Conservation (phyloP, 2,113 vertebrate genomes). For the Podarcis cretensis region DNA sequence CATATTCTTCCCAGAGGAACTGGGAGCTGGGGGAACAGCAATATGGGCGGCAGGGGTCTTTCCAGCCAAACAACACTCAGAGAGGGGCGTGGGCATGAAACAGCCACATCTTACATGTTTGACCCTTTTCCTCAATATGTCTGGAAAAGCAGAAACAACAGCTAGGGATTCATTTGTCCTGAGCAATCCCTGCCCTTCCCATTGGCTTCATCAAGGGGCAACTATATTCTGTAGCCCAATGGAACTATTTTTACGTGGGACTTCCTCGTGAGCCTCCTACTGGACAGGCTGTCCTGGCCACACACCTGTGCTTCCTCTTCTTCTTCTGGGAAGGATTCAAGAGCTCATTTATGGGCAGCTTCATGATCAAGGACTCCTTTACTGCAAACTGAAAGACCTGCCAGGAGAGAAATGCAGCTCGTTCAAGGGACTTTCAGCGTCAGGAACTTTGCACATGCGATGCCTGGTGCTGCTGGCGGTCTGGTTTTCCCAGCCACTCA, state of each 20-base stretch:
- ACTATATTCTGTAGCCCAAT: background rate
- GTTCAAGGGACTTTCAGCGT: background rate
- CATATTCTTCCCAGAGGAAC: background rate
- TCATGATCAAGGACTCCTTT: slow-evolving; percentile 92
- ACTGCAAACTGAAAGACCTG: slow-evolving; percentile 98
- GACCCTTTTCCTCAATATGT: background rate
- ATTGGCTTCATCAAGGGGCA: background rate
- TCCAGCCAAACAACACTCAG: background rate
- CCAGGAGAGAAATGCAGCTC: slow-evolving; percentile 27
- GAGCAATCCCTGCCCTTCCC: background rate
- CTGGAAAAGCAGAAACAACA: background rate
- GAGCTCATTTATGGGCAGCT: slow-evolving; percentile 89
- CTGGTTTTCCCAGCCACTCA: background rate
- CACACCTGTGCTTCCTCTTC: slow-evolving; percentile 96
- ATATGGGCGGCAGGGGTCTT: background rate
- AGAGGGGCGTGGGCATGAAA: too few relatives aligned
- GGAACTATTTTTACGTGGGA: background rate
- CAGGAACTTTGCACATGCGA: background rate
- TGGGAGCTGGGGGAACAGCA: background rate
- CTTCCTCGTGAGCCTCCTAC: slow-evolving; percentile 8
- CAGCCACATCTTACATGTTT: background rate
- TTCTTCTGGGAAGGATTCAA: slow-evolving; percentile 96
- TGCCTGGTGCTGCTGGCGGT: too few relatives aligned
- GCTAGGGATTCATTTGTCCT: too few relatives aligned
- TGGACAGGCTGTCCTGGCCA: slow-evolving; percentile 27